These are phyloP conservation scores for Pseudachorutes palmiensis DNA, from an alignment of 1,140 invertebrate genomes.

Conservation along the genomic window DNA sequence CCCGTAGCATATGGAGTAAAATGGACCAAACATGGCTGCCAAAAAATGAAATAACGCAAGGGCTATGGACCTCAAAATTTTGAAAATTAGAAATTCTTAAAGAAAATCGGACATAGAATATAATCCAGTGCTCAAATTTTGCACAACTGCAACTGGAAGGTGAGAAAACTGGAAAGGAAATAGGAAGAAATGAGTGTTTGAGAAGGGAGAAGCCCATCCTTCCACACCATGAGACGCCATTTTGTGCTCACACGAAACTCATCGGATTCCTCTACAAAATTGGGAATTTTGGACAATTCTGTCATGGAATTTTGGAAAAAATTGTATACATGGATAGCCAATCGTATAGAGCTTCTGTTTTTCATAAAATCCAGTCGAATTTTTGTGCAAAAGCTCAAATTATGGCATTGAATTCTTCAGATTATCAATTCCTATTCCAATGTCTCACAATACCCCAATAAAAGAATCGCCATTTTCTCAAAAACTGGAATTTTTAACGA, in stretches of 20 bases:
- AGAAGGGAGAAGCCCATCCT: not conserved
- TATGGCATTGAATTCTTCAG: not conserved
- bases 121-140: not conserved
- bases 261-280: not conserved
- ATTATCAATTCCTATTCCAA: not conserved
- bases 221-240: not conserved
- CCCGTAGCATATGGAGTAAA: too few relatives aligned
- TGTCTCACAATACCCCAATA: not conserved
- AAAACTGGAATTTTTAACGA: not conserved
- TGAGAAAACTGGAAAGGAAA: not conserved
- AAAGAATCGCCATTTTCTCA: not conserved
- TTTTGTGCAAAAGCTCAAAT: not conserved
- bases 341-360: not conserved
- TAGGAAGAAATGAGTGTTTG: not conserved
- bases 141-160: not conserved
- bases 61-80: not conserved
- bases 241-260: not conserved
- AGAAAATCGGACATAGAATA: constrained; percentile 6
- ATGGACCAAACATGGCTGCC: constrained; percentile 8
- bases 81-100: not conserved
- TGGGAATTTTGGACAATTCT: not conserved
- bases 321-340: not conserved
- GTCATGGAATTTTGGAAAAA: not conserved
- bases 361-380: not conserved
- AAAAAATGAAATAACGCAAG: not conserved